Conservation (phyloP, 2,888 invertebrate species). For the Callosobruchus maculatus region DNA sequence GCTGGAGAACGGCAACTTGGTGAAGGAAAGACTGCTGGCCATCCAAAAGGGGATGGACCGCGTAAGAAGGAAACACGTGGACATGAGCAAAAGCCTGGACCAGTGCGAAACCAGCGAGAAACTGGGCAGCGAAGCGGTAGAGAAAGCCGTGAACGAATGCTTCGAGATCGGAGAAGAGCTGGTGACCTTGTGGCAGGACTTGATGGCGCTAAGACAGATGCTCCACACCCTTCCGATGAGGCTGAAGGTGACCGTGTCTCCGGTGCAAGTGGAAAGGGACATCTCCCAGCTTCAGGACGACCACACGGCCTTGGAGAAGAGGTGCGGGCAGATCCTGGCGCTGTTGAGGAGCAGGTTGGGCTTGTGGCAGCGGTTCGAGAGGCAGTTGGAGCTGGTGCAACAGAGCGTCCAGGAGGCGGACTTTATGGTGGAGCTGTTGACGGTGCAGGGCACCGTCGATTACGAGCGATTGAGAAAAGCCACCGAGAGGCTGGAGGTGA, state of each 20-base stretch:
- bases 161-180: conserved; percentile 68
- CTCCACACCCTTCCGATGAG: conserved; percentile 75
- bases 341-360: conserved; percentile 63
- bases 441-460: conserved; percentile 80
- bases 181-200: conserved; percentile 71
- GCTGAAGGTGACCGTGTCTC: conserved; percentile 72
- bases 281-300: conserved; percentile 72
- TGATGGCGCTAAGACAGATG: conserved; percentile 70
- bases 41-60: conserved; percentile 69
- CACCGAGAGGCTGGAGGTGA: conserved; percentile 80
- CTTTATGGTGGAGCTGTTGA: conserved; percentile 82
- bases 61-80: conserved; percentile 65
- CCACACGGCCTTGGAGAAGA: conserved; percentile 68
- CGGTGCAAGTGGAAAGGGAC: conserved; percentile 64
- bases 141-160: conserved; percentile 71
- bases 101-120: conserved; percentile 71
- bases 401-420: conserved; percentile 81
- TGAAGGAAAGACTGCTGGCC: conserved; percentile 71
- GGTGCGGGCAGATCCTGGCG: conserved; percentile 65
- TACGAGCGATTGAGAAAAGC: conserved; percentile 79
- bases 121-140: conserved; percentile 72
- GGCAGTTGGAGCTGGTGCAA: conserved; percentile 74
- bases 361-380: conserved; percentile 75
- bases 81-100: conserved; percentile 60
- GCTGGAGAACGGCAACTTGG: conserved; percentile 66